Base-by-base conservation (phyloP, 2,888 invertebrate genomes). In the Drosophila sordidula region DNA sequence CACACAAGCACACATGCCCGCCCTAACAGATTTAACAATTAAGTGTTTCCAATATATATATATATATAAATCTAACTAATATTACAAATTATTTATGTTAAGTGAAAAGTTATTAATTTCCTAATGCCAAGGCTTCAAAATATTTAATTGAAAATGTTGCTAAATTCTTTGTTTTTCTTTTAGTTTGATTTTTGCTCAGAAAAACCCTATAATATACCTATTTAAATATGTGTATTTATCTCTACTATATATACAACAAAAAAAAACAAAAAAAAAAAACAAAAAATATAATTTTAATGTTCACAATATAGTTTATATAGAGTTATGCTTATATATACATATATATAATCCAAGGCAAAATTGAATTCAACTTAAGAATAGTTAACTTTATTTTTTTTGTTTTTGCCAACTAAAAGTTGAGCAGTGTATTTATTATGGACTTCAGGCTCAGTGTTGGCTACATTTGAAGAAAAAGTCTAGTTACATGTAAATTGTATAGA, bases 51-150 rank as follows among this genome's bases (percentile, higher is more conserved):
- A 66, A 57, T 73, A 75, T 56, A 46, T 29, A 62, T 55, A 59
- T 45, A 52, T 26, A 52, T 44, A 59, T 39, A 51, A 42, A 51
- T 39, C 44, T 47, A 62, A 44, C 58, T 64, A 46, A 39, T 66
- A 75, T 71, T 62, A 78, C 78, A 78, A 87, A 78, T 85, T 81
- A 83, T 81, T 78, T 81, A 72, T 78, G 47, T 72, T 86, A 80
- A 84, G 72, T 72, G 57, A 67, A 73, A 55, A 78, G 82, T 78
- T 83, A 84, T 68, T 75, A 75, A 71, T 71, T 81, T 67, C 78
- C 64, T 74, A 86, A 70, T 76, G 79, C 49, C 51, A 65, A 69
- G 58, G 55, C 50, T 70, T 55, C 65, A 63, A 70, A 66, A 66
- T 72, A 77, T 74, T 78, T 81, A 71, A 71, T 65, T 70, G 75